Base-by-base conservation (phyloP, 2,888 invertebrate genomes). In the Oithona nana region DNA sequence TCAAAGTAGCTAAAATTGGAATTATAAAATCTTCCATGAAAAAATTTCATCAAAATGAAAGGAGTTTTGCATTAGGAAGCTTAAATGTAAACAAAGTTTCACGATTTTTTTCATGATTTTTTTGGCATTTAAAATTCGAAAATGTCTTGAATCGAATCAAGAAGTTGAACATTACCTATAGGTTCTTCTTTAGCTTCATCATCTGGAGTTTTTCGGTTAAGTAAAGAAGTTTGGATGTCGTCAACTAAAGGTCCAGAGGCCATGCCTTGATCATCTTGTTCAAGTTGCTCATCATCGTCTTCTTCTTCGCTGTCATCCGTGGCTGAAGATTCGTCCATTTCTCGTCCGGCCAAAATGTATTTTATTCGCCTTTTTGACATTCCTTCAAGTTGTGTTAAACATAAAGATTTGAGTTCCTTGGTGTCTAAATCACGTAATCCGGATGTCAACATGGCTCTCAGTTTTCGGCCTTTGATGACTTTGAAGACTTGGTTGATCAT, bases 401-500 rank as follows among this genome's bases (percentile, higher is more conserved):
- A 52, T 16, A 29, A 13, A 13, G 28, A n/a, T 26, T 61, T 61
- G 8, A 61, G 24, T 22, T 52, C 30, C 1, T 61, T 22, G 16
- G 16, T n/a, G 22, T 54, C 54, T 1, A 61, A 2, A 52, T 61
- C 54, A 1, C 24, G 13, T 13, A 61, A 54, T 6, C 20, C 22
- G 16, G 61, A 50, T 6, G 61, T 49, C 28, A 61, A 30, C 61
- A 61, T 61, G 28, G 52, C 49, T n/a, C 30, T 61, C 11, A 61
- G 30, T 20, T 61, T 61, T 8, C 16, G 20, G 16, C 52, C 61
- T 4, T 51, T 61, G 22, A 61, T 54, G 4, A 50, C 49, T 16
- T n/a, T 22, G 29, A 61, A 61, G 28, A 61, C 54, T 20, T 61
- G 52, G 2, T 61, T 54, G n/a, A 61, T 26, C 61, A 61, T 61